Conservation (phyloP, 2,797 vertebrate species). For the Borostomias antarcticus region DNA sequence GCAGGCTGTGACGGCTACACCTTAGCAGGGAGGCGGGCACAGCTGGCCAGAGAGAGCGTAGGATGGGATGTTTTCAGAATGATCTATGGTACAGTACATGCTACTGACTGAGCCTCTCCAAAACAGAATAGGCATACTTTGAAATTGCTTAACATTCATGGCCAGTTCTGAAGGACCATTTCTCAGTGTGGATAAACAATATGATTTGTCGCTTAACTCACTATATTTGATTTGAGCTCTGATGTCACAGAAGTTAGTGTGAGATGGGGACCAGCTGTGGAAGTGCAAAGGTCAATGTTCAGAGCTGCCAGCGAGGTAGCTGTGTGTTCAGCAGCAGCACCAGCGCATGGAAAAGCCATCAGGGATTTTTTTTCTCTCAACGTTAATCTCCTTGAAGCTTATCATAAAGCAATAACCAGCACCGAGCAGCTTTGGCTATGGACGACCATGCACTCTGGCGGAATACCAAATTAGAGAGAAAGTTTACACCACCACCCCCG, state of each 20-base stretch:
- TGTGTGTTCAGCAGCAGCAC: conserved; percentile 6
- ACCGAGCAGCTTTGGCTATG: not conserved
- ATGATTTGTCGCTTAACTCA: not conserved
- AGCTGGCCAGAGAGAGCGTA: not conserved
- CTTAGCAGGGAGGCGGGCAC: not conserved
- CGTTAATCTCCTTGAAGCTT: conserved; percentile 22
- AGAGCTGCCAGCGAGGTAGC: not conserved
- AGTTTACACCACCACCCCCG: not conserved
- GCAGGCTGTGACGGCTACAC: conserved; percentile 8
- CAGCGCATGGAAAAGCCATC: not conserved
- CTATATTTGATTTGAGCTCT: not conserved
- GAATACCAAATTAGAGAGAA: not conserved
- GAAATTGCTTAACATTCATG: not conserved
- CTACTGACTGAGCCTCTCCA: not conserved
- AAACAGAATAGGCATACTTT: not conserved
- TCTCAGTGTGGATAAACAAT: not conserved
- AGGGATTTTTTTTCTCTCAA: not conserved
- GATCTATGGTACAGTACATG: not conserved
- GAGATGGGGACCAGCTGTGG: not conserved
- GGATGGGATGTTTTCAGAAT: not conserved
- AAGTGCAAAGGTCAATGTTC: conserved; percentile 6
- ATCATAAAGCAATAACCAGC: conserved; percentile 22
- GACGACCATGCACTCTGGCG: not conserved
- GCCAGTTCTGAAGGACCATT: not conserved
- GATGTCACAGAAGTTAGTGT: not conserved